These are phyloP conservation scores for Theristicus caerulescens DNA, from an alignment of 2,113 vertebrate species.

Conservation along the genomic window DNA sequence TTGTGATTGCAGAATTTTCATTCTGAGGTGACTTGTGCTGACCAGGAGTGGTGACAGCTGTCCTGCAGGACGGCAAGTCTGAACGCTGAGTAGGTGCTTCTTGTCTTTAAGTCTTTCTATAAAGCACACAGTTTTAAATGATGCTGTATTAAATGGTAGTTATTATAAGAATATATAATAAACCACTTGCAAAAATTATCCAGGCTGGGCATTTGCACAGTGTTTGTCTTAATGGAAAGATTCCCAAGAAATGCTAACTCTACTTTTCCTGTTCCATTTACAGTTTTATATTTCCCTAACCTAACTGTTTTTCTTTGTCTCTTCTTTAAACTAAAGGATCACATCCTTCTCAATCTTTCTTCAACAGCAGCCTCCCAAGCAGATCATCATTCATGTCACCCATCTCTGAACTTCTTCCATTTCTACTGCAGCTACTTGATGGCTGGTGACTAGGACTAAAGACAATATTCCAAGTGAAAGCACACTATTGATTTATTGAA, in stretches of 20 bases:
- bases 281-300: not conserved
- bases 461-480: conserved; percentile 21
- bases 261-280: not conserved
- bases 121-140: not conserved
- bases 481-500: conserved; percentile 54
- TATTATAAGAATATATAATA: not conserved
- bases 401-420: not conserved
- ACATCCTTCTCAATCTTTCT: not conserved
- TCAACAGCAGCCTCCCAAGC: not conserved
- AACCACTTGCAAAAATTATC: not conserved
- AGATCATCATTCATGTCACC: conserved; percentile 17
- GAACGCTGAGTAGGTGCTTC: not conserved
- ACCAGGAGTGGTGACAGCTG: not conserved
- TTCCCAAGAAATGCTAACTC: not conserved
- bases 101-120: not conserved
- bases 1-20: not conserved
- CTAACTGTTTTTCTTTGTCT: not conserved
- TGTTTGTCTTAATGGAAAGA: not conserved
- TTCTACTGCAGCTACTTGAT: not conserved
- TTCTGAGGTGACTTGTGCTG: not conserved
- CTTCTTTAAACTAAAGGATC: not conserved
- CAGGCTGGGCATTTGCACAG: not conserved
- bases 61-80: not conserved
- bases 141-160: not conserved
- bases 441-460: not conserved